Conservation (phyloP, 2,113 vertebrate genomes). For the Dascyllus trimaculatus region DNA sequence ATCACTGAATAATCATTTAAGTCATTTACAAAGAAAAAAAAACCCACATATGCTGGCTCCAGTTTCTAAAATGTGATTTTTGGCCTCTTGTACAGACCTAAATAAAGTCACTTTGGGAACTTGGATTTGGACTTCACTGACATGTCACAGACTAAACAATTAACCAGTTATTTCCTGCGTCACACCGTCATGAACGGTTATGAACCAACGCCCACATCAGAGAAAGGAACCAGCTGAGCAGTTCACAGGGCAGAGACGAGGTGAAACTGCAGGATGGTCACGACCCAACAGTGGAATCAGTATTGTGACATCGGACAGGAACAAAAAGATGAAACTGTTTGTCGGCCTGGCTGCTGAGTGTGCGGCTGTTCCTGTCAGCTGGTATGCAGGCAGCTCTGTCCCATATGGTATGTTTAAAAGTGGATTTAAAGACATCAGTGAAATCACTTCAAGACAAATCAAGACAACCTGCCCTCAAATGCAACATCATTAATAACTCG, state of each 20-base stretch:
- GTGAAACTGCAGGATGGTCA: conserved; percentile 17
- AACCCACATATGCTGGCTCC: no score
- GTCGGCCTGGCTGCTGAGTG: no score
- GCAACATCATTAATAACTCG: no score
- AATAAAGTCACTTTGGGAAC: no score
- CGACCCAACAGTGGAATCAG: conserved; percentile 13
- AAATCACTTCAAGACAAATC: background rate
- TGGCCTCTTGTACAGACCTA: no score
- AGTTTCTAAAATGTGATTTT: no score
- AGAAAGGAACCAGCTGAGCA: conserved; percentile 60
- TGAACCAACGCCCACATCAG: conserved; percentile 61
- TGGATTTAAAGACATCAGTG: no score
- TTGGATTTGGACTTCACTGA: background rate
- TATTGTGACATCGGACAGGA: background rate
- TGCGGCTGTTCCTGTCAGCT: no score
- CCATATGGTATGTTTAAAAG: no score
- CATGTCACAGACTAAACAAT: background rate
- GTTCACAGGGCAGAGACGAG: background rate
- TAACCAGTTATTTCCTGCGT: background rate
- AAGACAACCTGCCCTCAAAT: background rate
- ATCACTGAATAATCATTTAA: no score
- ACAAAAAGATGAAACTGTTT: background rate
- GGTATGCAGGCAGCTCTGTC: background rate
- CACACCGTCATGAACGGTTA: conserved; percentile 2
- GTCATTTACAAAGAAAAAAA: no score